Base-by-base conservation (phyloP, 1,140 invertebrate species). In the Drosophila cardini region DNA sequence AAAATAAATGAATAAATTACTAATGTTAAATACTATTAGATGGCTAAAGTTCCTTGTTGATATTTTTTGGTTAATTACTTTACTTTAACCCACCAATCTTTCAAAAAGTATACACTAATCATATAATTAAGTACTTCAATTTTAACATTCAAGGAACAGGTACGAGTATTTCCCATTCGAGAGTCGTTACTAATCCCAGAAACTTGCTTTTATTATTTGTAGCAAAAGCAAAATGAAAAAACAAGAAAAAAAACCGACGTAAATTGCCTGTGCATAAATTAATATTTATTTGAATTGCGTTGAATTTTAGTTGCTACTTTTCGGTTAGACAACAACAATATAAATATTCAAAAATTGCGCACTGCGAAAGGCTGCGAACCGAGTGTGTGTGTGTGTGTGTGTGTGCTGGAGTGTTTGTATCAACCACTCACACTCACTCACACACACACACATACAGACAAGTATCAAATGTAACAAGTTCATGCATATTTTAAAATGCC, bases 231-330 rank as follows among this genome's bases (percentile, higher is more conserved):
- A 15, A n/a, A 1, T 26, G 26, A 15, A 48, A 48, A 53, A 53
- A 15, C 34, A 15, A n/a, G 2, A 48, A 48, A 15, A 48, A 48
- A 53, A 53, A 15, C 34, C 26, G 34, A 36, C 40, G 42, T 62
- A 83, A 83, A 84, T 83, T 83, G 76, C 58, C 76, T 80, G 58
- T 83, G 80, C 72, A 83, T 84, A 84, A 79, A 84, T 84, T 83
- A 79, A 83, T 79, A 83, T 84, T 80, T 68, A 84, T 83, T 83
- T 48, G 62, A 76, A 79, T 82, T 74, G 74, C 74, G 70, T 80
- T 79, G 77, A 77, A 72, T 76, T 76, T 43, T 65, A 38, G 53
- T 63, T 53, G 53, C 52, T 45, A 50, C 55, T 63, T 53, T 53
- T 40, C 11, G 42, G 10, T 57, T 52, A 43, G 36, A 5, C 21